phyloP scores from a whole-genome alignment of 2,888 invertebrate species.

The Strigamia maritima region DNA sequence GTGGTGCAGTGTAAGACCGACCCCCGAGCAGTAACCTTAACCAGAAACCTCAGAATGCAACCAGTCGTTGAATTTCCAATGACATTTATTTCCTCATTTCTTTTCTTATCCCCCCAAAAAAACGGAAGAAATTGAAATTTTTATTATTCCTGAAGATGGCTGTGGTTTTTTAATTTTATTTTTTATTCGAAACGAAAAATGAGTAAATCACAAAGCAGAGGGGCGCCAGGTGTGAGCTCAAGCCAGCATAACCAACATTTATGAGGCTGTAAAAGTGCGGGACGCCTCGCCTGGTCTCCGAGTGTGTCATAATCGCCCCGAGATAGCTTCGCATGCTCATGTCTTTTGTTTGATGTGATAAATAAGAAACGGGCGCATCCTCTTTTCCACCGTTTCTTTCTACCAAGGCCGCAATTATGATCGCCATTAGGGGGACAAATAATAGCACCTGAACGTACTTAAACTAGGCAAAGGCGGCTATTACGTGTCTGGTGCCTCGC shows the following conservation, averaged over 20 bases:
- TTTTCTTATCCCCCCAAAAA: too few species aligned
- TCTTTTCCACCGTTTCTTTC: not conserved
- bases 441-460: not conserved
- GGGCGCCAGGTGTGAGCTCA: conserved; percentile 23
- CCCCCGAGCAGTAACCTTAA: too few species aligned
- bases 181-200: not conserved
- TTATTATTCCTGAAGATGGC: too few species aligned
- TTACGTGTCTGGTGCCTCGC: not conserved
- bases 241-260: conserved; percentile 26
- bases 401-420: conserved; percentile 3
- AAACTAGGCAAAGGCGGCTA: not conserved
- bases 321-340: not conserved
- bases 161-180: too few species aligned
- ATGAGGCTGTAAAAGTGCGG: conserved; percentile 26
- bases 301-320: conserved; percentile 16
- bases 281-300: conserved; percentile 9
- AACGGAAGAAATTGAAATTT: too few species aligned
- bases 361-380: not conserved
- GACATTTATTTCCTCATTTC: too few species aligned
- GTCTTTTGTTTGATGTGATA: conserved; percentile 19
- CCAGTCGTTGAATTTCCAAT: too few species aligned
- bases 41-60: too few species aligned
- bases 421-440: conserved; percentile 4
- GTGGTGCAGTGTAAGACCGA: not conserved
- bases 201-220: conserved; percentile 15